Base-by-base conservation (phyloP, 2,113 vertebrate genomes). In the Suncus etruscus region DNA sequence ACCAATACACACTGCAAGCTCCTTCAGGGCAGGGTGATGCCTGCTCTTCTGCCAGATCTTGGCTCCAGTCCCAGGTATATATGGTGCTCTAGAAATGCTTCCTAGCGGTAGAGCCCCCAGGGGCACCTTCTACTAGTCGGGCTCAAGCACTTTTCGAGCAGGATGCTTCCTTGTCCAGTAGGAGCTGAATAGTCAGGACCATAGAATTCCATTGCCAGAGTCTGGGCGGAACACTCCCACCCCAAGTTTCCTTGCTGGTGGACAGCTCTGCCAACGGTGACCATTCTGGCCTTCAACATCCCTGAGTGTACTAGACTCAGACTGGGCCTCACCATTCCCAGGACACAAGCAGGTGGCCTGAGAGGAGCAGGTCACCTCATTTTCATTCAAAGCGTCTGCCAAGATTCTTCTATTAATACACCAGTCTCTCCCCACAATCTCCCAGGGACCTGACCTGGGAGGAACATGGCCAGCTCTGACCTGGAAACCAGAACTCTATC, bases 321-420 rank as follows among this genome's bases (percentile, higher is more conserved):
- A 29, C 63, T 22, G 77, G 45, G 11, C 27, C 39, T 68, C 25
- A 4, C 22, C 14, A 51, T 10, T 29, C 16, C 61, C 48, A 16
- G 45, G 48, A 25, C 29, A 85, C 29, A 92, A 72, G 72, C 47
- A 72, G 47, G 82, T 91, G 90, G 50, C 72, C 61, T 3, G 27
- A 89, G 27, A 87, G 50, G 66, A n/a, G 45, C 51, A 10, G 47
- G n/a, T 50, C 70, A 77, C 31, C 69, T 75, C 66, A 51, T 1
- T 72, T 76, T 31, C 24, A 45, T 6, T 6, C 10, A 61, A 72
- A 48, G 80, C 76, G 39, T 12, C 48, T 77, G 51, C 68, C 78
- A 47, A 31, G 47, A 11, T 58, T 74, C 83, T 84, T 74, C 32
- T 73, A 11, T 90, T 3, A 18, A 69, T 61, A 82, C 27, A n/a